phyloP scores from a whole-genome alignment of 2,113 vertebrate species.

The Ranitomeya imitator region DNA sequence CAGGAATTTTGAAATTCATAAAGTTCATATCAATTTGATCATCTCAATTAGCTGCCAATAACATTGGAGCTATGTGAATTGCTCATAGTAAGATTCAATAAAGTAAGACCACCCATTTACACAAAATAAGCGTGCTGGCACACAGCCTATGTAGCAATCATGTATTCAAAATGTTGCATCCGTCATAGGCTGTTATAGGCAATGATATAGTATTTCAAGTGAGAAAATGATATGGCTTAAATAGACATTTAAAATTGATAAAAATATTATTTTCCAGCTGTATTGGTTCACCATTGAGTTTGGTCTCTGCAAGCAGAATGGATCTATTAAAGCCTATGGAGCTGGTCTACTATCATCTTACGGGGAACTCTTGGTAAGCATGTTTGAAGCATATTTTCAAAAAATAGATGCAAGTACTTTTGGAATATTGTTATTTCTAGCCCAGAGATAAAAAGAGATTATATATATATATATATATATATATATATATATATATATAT shows the following conservation, averaged over 20 bases:
- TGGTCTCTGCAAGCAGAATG: conserved; percentile 79
- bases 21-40: too few relatives aligned
- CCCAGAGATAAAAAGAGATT: too few relatives aligned
- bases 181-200: too few relatives aligned
- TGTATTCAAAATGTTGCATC: too few relatives aligned
- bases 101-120: too few relatives aligned
- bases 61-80: too few relatives aligned
- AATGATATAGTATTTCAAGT: neutral
- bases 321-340: conserved; percentile 75
- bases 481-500: neutral
- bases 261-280: conserved; percentile 63
- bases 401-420: neutral
- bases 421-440: too few relatives aligned
- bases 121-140: too few relatives aligned
- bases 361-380: conserved; percentile 77
- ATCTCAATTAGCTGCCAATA: too few relatives aligned
- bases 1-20: too few relatives aligned
- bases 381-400: neutral
- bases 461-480: neutral
- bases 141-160: too few relatives aligned
- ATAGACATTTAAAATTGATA: neutral
- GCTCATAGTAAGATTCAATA: too few relatives aligned
- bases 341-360: conserved; percentile 80
- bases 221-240: neutral
- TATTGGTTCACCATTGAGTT: conserved; percentile 85